Conservation (phyloP, 2,888 invertebrate genomes). For the Thysanoteuthis rhombus region DNA sequence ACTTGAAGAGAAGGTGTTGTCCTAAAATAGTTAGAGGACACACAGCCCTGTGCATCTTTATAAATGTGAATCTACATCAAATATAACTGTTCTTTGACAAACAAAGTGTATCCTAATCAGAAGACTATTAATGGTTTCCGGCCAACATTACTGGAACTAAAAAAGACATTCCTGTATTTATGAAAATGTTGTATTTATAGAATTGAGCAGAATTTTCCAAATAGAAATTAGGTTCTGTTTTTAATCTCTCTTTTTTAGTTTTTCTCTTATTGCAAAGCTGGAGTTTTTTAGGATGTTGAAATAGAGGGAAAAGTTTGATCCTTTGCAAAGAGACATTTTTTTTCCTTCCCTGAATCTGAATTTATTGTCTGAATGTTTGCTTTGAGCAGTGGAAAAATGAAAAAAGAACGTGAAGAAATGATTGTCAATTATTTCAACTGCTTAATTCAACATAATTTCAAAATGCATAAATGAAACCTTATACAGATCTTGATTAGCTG, state of each 20-base stretch:
- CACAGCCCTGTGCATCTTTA: neutral
- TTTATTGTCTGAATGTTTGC: too few relatives aligned
- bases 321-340: neutral
- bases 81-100: neutral
- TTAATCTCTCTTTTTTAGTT: neutral
- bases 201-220: neutral
- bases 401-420: too few relatives aligned
- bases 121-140: neutral
- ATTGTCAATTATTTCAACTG: too few relatives aligned
- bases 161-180: neutral
- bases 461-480: too few relatives aligned
- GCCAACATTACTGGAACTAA: neutral
- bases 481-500: too few relatives aligned
- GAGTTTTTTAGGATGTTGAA: neutral
- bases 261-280: neutral
- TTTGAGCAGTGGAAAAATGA: too few relatives aligned
- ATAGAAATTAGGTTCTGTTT: neutral
- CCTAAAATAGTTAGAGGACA: neutral
- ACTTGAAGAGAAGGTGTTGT: neutral
- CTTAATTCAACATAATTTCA: too few relatives aligned
- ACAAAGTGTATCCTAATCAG: neutral
- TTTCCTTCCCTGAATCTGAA: too few relatives aligned
- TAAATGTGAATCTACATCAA: neutral
- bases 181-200: neutral
- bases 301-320: neutral